phyloP scores from a whole-genome alignment of 2,888 invertebrate species.

The Drosophila vallismaia region DNA sequence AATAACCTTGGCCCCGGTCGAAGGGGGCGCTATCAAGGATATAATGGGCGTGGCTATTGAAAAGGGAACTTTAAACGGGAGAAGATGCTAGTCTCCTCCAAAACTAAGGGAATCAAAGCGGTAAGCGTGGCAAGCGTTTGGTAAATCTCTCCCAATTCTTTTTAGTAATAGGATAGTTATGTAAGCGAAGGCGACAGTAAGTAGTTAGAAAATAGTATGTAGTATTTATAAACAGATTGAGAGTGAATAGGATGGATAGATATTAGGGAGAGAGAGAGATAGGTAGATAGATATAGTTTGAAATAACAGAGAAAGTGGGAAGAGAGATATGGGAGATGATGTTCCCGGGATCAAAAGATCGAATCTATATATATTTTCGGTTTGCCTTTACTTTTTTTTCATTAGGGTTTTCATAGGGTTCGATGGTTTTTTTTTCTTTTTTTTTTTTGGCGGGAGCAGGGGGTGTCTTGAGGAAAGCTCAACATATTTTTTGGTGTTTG shows the following conservation, averaged over 20 bases:
- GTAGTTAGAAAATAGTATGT: conserved; percentile 12
- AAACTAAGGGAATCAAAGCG: conserved; percentile 28
- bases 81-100: neutral
- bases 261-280: conserved; percentile 8
- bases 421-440: conserved; percentile 29
- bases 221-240: conserved; percentile 1
- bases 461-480: conserved; percentile 79
- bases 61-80: neutral
- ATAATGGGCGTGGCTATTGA: conserved; percentile 7
- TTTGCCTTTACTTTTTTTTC: conserved; percentile 26
- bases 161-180: conserved; percentile 5
- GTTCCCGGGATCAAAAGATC: conserved; percentile 30
- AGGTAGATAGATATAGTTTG: conserved; percentile 18
- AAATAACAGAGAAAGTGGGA: conserved; percentile 9
- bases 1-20: conserved; percentile 20
- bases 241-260: neutral
- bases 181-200: conserved; percentile 15
- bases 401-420: neutral
- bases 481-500: conserved; percentile 81
- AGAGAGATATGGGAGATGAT: conserved; percentile 16
- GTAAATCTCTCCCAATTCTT: conserved; percentile 6
- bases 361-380: conserved; percentile 10
- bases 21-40: conserved; percentile 16
- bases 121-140: conserved; percentile 34
- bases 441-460: conserved; percentile 39